Base-by-base conservation (phyloP, 2,113 vertebrate genomes). In the Machaerirhynchus nigripectus region DNA sequence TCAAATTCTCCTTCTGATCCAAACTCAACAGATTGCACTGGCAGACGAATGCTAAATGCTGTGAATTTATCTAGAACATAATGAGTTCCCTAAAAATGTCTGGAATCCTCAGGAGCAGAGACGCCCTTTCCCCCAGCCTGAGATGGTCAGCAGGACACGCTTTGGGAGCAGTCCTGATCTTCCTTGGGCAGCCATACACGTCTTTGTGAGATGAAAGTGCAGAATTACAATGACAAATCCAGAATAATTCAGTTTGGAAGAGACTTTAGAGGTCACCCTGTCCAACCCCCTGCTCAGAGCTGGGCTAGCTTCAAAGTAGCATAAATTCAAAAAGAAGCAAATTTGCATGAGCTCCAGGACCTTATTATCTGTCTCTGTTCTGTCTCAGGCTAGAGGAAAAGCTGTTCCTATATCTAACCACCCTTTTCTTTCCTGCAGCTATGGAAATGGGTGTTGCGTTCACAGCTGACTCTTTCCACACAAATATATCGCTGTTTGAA, bases 301-400 rank as follows among this genome's bases (percentile, higher is more conserved):
- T 6, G 2, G 78, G 65, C 40, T 63, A 55, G 59, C 53, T 87
- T 95, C 78, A 85, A 88, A 95, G 90, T 8, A 57, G 19, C 28
- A 39, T 28, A 40, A 87, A 90, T 80, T 61, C 49, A 80, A 83
- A 94, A 90, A 74, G 71, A 83, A 88, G 46, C 3, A 91, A 61
- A 94, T 94, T 85, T 92, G 28, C 79, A 70, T 83, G 83, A 92
- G 49, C 39, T 95, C 60, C 81, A 81, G 52, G 89, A 93, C 60
- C 56, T 94, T 87, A 63, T 87, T 91, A 69, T 76, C 70, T 53
- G 63, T 18, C 27, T 75, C 49, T 73, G 37, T 60, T 79, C 56
- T 28, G 15, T 68, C 26, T 42, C 65, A 87, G 81, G 71, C 73
- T 81, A 11, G 10, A 67, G 44, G 52, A 82, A 78, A 82, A 95